Base-by-base conservation (phyloP, 1,140 invertebrate species). In the Ceratitis capitata region DNA sequence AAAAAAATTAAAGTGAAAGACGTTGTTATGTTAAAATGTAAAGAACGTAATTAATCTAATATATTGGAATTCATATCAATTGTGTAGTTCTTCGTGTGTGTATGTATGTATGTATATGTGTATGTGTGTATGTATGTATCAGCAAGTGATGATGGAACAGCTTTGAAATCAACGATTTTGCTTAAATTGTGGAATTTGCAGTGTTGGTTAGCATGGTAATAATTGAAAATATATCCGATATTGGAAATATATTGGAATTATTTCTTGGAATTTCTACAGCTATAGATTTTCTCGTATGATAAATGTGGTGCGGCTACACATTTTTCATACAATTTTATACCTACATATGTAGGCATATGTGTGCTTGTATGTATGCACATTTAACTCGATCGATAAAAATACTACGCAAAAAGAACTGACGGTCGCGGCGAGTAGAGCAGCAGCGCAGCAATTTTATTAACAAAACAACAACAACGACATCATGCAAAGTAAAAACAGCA, bases 311-410 rank as follows among this genome's bases (percentile, higher is more conserved):
- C 45, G 69, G 42, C 69, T 78, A 45, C 39, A 47, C n/a, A 78
- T n/a, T n/a, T n/a, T n/a, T n/a, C n/a, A n/a, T n/a, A n/a, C n/a
- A n/a, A n/a, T n/a, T n/a, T n/a, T n/a, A n/a, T 29, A 61, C 61
- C 7, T 56, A n/a, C 51, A 56, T n/a, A 56, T 16, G 3, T 16
- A 26, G n/a, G n/a, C n/a, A n/a, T n/a, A n/a, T n/a, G n/a, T n/a
- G n/a, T n/a, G n/a, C n/a, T n/a, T 32, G 14, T 16, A 64, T 16
- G 14, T 16, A 64, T n/a, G 19, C 19, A 42, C 39, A n/a, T 45
- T 78, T 45, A 42, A 78, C 69, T 64, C 85, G 82, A 86, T 86
- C 85, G 85, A 86, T 86, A 86, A 86, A 86, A 86, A 86, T 86
- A 86, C 85, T 86, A 86, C 85, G 85, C 85, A 86, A 86, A 86